Conservation (phyloP, 2,797 vertebrate genomes). For the Ctenopoma kingsleyae region DNA sequence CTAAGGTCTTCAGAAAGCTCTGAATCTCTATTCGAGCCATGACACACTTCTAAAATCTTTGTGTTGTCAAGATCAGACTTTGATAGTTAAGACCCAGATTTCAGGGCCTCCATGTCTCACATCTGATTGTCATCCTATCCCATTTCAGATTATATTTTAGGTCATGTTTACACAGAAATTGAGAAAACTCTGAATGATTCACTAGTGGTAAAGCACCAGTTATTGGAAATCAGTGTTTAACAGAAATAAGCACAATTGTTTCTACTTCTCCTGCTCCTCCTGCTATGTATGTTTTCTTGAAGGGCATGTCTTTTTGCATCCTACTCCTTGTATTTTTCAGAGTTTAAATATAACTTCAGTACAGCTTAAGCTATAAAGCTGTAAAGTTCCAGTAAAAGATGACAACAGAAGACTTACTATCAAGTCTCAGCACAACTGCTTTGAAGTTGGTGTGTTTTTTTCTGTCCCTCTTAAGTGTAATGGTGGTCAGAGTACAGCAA, state of each 20-base stretch:
- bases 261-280: neutral
- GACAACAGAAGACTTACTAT: slow-evolving; percentile 20
- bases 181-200: no score
- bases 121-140: no score
- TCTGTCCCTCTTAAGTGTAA: slow-evolving; percentile 42
- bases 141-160: neutral
- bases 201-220: no score
- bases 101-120: no score
- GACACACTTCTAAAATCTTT: no score
- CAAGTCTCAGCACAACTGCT: slow-evolving; percentile 32
- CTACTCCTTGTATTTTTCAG: neutral
- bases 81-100: no score
- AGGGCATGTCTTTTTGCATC: neutral
- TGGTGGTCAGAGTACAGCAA: slow-evolving; percentile 52
- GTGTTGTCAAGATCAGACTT: no score
- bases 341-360: slow-evolving; percentile 13
- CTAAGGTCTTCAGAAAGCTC: neutral
- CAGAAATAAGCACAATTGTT: neutral
- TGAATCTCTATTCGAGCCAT: no score
- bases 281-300: neutral
- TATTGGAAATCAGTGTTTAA: slow-evolving; percentile 4
- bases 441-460: slow-evolving; percentile 35
- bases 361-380: neutral
- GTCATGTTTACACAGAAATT: no score
- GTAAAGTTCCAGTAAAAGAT: slow-evolving; percentile 29